phyloP scores from a whole-genome alignment of 2,888 invertebrate species.

The Xestoiulus laeticollis region DNA sequence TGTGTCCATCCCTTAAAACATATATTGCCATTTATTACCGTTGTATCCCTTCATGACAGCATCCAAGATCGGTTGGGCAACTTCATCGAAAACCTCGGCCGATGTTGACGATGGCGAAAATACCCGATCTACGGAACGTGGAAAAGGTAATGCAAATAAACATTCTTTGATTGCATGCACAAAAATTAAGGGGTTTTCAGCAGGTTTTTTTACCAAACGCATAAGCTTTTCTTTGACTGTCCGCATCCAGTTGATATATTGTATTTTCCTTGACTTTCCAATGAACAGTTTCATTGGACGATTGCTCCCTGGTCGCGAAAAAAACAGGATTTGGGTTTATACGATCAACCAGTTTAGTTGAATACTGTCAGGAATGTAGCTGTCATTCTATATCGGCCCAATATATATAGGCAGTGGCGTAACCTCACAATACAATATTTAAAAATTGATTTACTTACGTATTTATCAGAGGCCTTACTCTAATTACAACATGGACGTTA shows the following conservation, averaged over 20 bases:
- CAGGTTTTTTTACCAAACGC: constrained; percentile 42
- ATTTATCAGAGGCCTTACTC: constrained; percentile 46
- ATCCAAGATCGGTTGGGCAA: constrained; percentile 74
- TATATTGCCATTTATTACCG: constrained; percentile 57
- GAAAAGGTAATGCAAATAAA: no score
- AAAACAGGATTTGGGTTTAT: neutral
- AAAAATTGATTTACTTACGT: constrained; percentile 32
- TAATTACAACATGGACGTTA: constrained; percentile 50
- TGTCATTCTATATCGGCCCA: no score
- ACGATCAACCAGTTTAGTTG: no score
- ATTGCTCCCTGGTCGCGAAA: constrained; percentile 5
- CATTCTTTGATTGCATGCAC: no score
- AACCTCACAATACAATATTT: no score
- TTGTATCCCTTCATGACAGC: constrained; percentile 76
- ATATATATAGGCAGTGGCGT: no score
- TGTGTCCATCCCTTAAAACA: neutral
- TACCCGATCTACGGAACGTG: constrained; percentile 74
- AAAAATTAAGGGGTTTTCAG: neutral
- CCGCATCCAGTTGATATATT: constrained; percentile 22
- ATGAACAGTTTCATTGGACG: neutral
- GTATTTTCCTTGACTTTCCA: constrained; percentile 50
- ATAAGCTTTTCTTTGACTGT: constrained; percentile 38
- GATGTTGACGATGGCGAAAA: constrained; percentile 73
- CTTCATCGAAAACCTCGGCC: constrained; percentile 72
- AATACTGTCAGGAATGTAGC: no score